Conservation (phyloP, 1,140 invertebrate species). For the Rhynchophorus ferrugineus region DNA sequence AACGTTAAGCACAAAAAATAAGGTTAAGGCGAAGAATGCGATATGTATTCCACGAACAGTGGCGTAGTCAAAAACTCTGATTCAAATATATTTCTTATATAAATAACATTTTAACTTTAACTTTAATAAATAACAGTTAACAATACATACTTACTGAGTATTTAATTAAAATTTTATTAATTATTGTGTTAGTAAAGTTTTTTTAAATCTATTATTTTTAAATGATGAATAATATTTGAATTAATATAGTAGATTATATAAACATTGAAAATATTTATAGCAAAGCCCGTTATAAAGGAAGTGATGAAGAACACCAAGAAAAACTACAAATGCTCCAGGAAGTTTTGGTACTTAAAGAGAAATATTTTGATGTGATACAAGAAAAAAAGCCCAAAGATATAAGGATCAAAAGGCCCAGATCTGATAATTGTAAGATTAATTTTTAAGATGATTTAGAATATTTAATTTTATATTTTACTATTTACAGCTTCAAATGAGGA, state of each 20-base stretch:
- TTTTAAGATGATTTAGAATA: background rate
- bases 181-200: no score
- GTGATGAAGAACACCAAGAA: constrained; percentile 17
- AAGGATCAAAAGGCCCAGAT: constrained; percentile 7
- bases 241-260: no score
- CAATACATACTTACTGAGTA: no score
- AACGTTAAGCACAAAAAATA: constrained; percentile 10
- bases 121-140: no score
- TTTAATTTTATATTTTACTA: background rate
- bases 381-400: constrained; percentile 10
- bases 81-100: no score
- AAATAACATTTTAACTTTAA: no score
- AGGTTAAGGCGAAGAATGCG: background rate
- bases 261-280: no score
- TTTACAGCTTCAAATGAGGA: constrained; percentile 17
- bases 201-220: no score
- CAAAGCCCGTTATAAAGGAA: constrained; percentile 18
- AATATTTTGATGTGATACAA: constrained; percentile 20
- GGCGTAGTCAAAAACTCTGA: background rate
- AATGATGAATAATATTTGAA: no score
- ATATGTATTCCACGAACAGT: background rate
- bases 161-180: no score
- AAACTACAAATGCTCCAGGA: constrained; percentile 19
- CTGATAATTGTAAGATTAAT: constrained; percentile 11
- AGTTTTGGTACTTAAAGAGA: constrained; percentile 16